Evolutionary conservation across 2,113 vertebrate species (phyloP).

Genomic region (Brienomyrus longianalis): DNA sequence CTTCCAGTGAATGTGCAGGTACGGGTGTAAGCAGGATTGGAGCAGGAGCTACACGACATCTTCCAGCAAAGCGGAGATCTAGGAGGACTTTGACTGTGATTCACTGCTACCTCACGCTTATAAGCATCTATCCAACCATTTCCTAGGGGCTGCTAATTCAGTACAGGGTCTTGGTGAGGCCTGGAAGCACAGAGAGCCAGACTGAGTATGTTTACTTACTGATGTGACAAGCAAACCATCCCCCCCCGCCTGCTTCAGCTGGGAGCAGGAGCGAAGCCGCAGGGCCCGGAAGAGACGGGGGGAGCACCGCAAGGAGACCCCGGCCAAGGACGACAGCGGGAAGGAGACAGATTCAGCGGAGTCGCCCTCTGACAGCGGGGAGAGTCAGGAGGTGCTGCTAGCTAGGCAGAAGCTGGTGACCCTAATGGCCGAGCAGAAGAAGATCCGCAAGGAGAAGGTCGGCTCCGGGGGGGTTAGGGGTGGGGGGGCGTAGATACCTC

Average conservation of each 20-base stretch:
- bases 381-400: conserved; percentile 64
- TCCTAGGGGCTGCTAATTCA: neutral
- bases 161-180: neutral
- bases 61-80: neutral
- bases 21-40: neutral
- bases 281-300: conserved; percentile 66
- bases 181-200: neutral
- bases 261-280: conserved; percentile 72
- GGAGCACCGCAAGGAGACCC: conserved; percentile 67
- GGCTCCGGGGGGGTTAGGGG: neutral
- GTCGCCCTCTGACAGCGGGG: conserved; percentile 63
- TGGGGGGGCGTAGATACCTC: neutral
- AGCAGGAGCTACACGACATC: neutral
- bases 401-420: conserved; percentile 68
- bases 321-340: conserved; percentile 71
- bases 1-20: neutral
- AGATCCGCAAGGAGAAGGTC: conserved; percentile 74
- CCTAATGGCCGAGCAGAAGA: conserved; percentile 70
- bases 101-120: neutral
- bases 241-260: conserved; percentile 48
- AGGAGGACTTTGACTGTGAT: neutral
- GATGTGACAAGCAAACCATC: neutral
- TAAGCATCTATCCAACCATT: neutral
- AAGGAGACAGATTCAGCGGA: conserved; percentile 74
- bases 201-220: neutral